Evolutionary conservation across 1,140 invertebrate species (phyloP).

Genomic region (Leguminivora glycinivorella): DNA sequence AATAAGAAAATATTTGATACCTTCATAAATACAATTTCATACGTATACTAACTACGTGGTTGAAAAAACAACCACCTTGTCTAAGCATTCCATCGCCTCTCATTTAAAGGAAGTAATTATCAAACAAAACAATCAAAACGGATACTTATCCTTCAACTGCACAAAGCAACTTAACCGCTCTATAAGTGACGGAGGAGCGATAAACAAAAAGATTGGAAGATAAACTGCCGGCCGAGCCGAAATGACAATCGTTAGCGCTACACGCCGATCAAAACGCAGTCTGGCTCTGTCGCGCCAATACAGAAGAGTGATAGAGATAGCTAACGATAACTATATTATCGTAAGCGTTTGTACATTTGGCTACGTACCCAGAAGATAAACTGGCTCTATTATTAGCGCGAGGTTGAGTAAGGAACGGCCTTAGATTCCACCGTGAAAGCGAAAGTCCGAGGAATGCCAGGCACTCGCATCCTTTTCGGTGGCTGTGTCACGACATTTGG

Average conservation of each 20-base stretch:
- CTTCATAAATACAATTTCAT: too few species aligned
- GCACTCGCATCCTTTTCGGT: conserved; percentile 20
- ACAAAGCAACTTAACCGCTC: conserved; percentile 4
- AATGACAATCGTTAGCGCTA: too few species aligned
- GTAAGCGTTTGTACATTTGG: too few species aligned
- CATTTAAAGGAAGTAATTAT: background rate
- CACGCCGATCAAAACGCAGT: too few species aligned
- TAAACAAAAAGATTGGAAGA: background rate
- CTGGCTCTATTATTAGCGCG: background rate
- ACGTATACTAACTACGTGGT: too few species aligned
- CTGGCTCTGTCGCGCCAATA: too few species aligned
- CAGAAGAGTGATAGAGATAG: too few species aligned
- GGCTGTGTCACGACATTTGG: background rate
- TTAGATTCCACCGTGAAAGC: conserved; percentile 18
- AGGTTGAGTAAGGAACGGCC: conserved; percentile 14
- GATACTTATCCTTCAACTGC: background rate
- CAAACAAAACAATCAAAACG: background rate
- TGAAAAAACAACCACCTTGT: too few species aligned
- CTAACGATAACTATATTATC: too few species aligned
- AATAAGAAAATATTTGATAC: too few species aligned
- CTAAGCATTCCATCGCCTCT: background rate
- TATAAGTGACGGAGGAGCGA: background rate
- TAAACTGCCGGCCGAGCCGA: too few species aligned
- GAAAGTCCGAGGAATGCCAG: conserved; percentile 14
- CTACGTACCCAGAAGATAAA: too few species aligned